A percentile compares a stretch with the other conserved stretches of the same genome.
Evolutionary conservation across 2,888 invertebrate species (phyloP).

Genomic region (Eupithecia centaureata): DNA sequence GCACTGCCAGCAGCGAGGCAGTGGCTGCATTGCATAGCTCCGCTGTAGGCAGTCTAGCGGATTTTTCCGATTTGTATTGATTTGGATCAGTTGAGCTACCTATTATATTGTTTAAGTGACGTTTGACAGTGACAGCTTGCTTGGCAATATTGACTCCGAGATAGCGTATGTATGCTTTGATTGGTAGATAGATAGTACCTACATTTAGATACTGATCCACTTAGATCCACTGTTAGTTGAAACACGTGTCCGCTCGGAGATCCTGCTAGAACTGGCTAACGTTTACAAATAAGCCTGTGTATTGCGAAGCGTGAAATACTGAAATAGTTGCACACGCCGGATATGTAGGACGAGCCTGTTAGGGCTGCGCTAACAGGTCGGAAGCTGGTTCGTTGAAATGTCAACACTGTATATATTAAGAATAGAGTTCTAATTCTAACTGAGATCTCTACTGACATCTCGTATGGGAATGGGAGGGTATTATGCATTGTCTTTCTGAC

Average conservation of each 20-base stretch:
- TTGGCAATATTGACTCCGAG: no score
- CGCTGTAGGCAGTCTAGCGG: no score
- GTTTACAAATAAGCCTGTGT: neutral
- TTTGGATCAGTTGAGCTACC: no score
- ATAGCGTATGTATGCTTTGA: no score
- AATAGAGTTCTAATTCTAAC: neutral
- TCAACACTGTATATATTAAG: neutral
- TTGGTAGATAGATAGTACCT: no score
- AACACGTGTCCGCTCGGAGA: neutral
- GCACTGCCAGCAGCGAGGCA: no score
- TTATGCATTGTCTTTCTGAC: neutral
- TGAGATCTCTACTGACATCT: neutral
- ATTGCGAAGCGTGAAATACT: slow-evolving; percentile 5
- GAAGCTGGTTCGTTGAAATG: neutral
- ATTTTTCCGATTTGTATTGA: no score
- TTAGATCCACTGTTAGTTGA: neutral
- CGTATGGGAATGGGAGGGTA: neutral
- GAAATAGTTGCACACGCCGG: neutral
- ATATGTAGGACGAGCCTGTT: neutral
- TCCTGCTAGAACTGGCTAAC: neutral
- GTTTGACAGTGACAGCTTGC: no score
- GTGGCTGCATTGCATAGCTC: no score
- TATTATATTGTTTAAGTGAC: no score
- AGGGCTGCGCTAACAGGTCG: neutral
- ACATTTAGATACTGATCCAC: no score